A percentile compares a stretch with the other conserved stretches of the same genome.
phyloP scores from a whole-genome alignment of 2,113 vertebrate genomes.

The Zapornia atra region DNA sequence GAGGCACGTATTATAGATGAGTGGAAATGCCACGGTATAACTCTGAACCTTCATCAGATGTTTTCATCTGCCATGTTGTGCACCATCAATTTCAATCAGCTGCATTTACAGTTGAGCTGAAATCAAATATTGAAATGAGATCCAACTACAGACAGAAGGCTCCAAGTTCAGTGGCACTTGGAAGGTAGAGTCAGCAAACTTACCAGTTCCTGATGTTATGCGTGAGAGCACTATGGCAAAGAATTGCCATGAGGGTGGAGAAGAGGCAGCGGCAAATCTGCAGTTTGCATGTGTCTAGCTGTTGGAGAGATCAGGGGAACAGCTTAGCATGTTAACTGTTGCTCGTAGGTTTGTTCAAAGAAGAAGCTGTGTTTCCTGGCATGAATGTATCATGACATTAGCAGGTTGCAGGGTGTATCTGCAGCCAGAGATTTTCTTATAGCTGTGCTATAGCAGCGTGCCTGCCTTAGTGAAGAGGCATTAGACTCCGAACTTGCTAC shows the following conservation, averaged over 20 bases:
- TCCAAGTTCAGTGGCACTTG: background rate
- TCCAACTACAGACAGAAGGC: background rate
- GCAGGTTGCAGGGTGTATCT: background rate
- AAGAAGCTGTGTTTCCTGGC: background rate
- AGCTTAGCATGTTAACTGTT: background rate
- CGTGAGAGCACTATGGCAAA: background rate
- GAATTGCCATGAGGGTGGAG: background rate
- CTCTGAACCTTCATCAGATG: constrained; percentile 10
- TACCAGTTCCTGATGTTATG: background rate
- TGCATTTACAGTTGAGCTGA: constrained; percentile 20
- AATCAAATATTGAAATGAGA: constrained; percentile 52
- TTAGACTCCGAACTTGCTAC: background rate
- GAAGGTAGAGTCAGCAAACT: background rate
- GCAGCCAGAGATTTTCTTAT: background rate
- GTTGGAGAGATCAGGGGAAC: background rate
- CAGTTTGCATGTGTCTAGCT: background rate
- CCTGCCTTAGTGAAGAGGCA: background rate
- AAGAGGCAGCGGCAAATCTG: background rate
- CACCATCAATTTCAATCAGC: constrained; percentile 38
- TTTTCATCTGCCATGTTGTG: constrained; percentile 26
- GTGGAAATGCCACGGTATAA: background rate
- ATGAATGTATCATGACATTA: background rate
- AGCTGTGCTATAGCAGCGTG: background rate
- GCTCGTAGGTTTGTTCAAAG: background rate
- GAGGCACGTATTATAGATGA: background rate